Evolutionary conservation across 2,797 vertebrate genomes (phyloP), one percentile per base, ranked within the genome.

Genomic region (Choloepus didactylus): DNA sequence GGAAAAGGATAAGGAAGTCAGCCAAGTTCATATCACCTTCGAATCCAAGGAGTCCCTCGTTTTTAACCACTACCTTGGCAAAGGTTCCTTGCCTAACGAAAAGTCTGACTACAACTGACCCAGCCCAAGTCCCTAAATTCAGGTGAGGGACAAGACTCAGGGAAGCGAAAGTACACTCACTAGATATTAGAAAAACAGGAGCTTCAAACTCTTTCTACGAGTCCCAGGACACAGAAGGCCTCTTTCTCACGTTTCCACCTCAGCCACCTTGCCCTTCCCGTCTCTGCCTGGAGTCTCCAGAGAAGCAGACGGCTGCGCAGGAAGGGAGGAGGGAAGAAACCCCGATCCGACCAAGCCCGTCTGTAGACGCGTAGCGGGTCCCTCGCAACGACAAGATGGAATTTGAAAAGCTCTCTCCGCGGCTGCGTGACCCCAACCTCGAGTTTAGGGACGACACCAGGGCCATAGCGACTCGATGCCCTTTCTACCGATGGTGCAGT

Each of bases 11-110:
- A 44, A 91, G 21, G 83, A 25, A 70, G 69, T 80, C 83, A 76
- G 91, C 80, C 51, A 91, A 76, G 9, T 11, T 64, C 81, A 82
- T 27, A 54, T 83, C 72, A 88, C n/a, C 87, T 56, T 60, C 41
- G 72, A 69, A 79, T 83, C 56, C 38, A 82, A 76, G 35, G 60
- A 83, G 23, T 77, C 9, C 25, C 67, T 79, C 56, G 41, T 19
- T 76, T 85, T 80, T 64, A 85, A 75, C 23, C 29, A 70, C 54
- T 70, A n/a, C 38, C 12, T 41, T 59, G 69, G 35, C 15, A 41
- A 91, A 87, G 15, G 2, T 81, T 86, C 16, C 75, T 59, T 76
- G 51, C 21, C 51, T 76, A 88, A 67, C 35, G 76, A 35, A 62
- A 75, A 31, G 6, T 80, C 51, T 77, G 12, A 76, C 11, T 54